Evolutionary conservation across 2,797 vertebrate genomes (phyloP).

Genomic region (Phalanger gymnotis): DNA sequence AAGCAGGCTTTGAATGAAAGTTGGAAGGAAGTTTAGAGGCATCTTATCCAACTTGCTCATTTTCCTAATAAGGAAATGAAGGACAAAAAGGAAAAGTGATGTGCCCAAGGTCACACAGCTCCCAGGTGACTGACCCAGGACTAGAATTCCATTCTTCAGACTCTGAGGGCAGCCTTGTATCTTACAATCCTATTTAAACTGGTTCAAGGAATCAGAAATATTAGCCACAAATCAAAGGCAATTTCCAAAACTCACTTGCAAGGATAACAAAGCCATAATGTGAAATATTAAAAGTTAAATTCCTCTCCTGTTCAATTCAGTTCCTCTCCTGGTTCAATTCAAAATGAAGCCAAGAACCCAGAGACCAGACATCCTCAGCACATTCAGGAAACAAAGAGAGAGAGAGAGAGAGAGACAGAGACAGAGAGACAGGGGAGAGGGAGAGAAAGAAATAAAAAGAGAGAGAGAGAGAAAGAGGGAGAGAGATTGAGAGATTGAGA

Average conservation of each 20-base stretch:
- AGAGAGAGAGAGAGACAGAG: no score
- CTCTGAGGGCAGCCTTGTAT: neutral
- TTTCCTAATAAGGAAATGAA: neutral
- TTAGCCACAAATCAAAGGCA: neutral
- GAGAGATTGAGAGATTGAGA: no score
- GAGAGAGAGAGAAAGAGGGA: neutral
- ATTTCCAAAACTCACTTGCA: neutral
- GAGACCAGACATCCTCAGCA: neutral
- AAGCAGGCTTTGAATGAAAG: neutral
- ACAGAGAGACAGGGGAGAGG: neutral
- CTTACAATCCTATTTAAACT: neutral
- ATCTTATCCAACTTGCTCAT: neutral
- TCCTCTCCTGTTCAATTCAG: neutral
- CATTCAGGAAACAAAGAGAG: rapidly evolving
- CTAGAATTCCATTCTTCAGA: neutral
- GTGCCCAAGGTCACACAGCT: neutral
- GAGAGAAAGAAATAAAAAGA: no score
- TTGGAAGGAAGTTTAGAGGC: neutral
- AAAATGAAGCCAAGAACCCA: neutral
- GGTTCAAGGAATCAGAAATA: neutral
- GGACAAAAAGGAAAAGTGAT: neutral
- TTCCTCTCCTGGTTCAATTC: neutral
- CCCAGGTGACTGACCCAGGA: neutral
- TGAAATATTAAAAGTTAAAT: conserved; percentile 5
- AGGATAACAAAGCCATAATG: neutral